Evolutionary conservation across 2,888 invertebrate species (phyloP), one percentile per base, ranked within the genome.

Genomic region (Plebejus argus): DNA sequence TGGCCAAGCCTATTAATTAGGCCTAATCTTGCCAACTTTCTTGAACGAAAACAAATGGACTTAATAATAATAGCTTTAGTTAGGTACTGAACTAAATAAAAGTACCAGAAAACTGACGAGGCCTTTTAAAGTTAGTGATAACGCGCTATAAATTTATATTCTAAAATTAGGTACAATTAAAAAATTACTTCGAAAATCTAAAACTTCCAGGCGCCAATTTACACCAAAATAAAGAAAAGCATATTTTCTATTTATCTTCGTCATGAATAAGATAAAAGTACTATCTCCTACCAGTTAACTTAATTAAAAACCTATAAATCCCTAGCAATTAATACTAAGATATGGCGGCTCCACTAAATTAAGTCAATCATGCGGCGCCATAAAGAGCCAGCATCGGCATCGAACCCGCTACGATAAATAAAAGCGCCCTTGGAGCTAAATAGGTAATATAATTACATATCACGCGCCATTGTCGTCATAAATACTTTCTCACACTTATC

Each of bases 401-500:
- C 82, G 71, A 84, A 86, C 85, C 86, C 85, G 84, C 86, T 84
- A 81, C 80, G 79, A 81, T 78, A 81, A 76, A 53, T 78, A 80
- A 81, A 80, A 82, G 78, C 81, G 81, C 83, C 84, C 80, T 82
- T 82, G 78, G 78, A 88, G 87, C 87, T 88, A 90, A 93, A 91
- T 91, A 91, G 88, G 90, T 91, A 90, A 91, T 90, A 93, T 91
- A 93, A 94, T 93, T 93, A 93, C 92, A 90, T 89, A 92, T 92
- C 92, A 91, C 92, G 91, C 92, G 91, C 91, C 91, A 92, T 93
- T 93, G 92, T 92, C 90, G 89, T 92, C 92, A 94, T 93, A 93
- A 94, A 93, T 93, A 93, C 93, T 94, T 93, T 94, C 93, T 93
- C 93, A 93, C 92, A 93, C 91, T 94, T 93, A 93, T 93, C 94